Percentiles rank a stretch among this genome's conserved stretches.
phyloP scores from a whole-genome alignment of 2,888 invertebrate genomes.

The Carterocephalus palaemon region DNA sequence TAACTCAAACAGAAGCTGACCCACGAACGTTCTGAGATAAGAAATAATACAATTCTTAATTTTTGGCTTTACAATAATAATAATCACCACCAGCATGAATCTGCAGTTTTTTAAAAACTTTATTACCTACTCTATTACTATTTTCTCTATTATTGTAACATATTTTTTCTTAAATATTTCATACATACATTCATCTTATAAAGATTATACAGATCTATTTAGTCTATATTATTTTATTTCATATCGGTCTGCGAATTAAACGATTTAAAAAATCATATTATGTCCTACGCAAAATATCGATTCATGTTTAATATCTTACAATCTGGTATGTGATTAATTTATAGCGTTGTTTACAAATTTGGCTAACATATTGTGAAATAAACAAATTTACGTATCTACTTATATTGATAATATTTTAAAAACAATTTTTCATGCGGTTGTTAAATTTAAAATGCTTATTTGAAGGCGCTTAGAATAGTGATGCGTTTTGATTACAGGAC shows the following conservation, averaged over 20 bases:
- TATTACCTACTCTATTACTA: background rate
- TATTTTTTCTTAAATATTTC: slow-evolving; percentile 1
- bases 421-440: no score
- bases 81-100: slow-evolving; percentile 14
- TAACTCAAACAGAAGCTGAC: slow-evolving; percentile 46
- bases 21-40: slow-evolving; percentile 50
- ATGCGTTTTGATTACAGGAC: slow-evolving; percentile 84
- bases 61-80: slow-evolving; percentile 10
- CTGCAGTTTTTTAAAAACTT: slow-evolving; percentile 12
- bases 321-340: slow-evolving; percentile 2
- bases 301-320: no score
- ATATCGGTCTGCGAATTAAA: no score
- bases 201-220: slow-evolving; percentile 57
- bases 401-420: no score
- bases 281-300: no score
- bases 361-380: slow-evolving; percentile 11
- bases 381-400: no score
- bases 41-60: slow-evolving; percentile 12
- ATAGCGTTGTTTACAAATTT: background rate
- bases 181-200: slow-evolving; percentile 4
- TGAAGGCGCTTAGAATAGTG: slow-evolving; percentile 53
- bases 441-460: no score
- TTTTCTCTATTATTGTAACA: background rate
- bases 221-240: slow-evolving; percentile 8
- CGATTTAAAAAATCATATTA: no score